Base-by-base conservation (phyloP, 2,888 invertebrate species). In the Eubasilissa splendida region DNA sequence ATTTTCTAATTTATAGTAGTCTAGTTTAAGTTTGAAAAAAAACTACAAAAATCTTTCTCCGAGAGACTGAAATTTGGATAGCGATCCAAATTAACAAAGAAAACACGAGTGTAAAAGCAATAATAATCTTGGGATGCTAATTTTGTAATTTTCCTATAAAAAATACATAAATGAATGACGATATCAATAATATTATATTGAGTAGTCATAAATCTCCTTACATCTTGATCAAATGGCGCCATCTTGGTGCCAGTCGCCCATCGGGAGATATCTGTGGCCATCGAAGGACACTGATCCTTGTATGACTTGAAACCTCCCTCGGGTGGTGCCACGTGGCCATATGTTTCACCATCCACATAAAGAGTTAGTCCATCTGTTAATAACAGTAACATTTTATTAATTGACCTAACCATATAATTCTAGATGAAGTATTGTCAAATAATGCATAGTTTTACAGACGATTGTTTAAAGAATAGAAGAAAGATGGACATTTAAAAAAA, bases 291-390 rank as follows among this genome's bases (percentile, higher is more conserved):
- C 53, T n/a, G 11, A 0, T 12, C 52, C n/a, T 66, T 50, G 0
- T 87, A 90, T 4, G 85, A 84, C 3, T 86, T 85, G 82, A 88
- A 90, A 85, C 90, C 91, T 0, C 89, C 91, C 56, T 87, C 88
- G 0, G 90, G 90, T 1, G 91, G 90, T 14, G 85, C 86, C 1
- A 90, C 85, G 0, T 85, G 87, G 0, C 92, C 92, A 82, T 91
- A 93, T 12, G 87, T 85, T 33, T 88, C 86, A 0, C 89, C 90
- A 83, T 93, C 92, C 2, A 92, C 92, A 4, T 87, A 86, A 22
- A 92, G 81, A 7, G 88, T 87, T 33, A 93, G 88, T 59, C 88
- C 88, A 80, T 91, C 92, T 92, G 86, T 3, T 58, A 87, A 87
- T 22, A 60, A 68, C 12, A 14, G n/a, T 14, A 68, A 52, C 1